Conservation (phyloP, 2,797 vertebrate genomes). For the Basileuterus tristriatus region DNA sequence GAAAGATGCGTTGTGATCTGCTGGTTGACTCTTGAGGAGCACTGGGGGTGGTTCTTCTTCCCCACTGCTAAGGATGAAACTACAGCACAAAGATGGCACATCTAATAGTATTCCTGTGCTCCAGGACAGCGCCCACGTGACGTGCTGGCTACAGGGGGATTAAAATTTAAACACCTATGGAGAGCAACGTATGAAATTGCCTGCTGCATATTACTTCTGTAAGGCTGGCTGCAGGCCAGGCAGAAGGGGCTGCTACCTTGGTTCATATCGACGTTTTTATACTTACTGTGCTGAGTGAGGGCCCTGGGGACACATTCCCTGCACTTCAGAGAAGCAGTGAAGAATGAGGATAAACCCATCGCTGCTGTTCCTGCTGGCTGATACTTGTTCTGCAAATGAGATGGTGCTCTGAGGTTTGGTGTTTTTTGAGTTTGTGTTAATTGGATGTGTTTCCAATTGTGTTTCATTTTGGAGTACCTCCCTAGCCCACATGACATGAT, state of each 20-base stretch:
- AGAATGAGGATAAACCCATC: not conserved
- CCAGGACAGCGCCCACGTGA: not conserved
- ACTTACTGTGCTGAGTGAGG: constrained; percentile 19
- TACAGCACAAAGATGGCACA: not conserved
- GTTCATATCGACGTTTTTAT: not conserved
- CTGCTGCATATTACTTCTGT: not conserved
- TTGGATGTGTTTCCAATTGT: not conserved
- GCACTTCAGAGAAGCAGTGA: constrained; percentile 26
- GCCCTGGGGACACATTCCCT: constrained; percentile 19
- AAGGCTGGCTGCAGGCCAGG: not conserved
- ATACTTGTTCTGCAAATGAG: constrained; percentile 23
- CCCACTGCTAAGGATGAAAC: not conserved
- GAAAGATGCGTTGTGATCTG: not conserved
- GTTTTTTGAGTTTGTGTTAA: not conserved
- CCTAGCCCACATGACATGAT: not conserved
- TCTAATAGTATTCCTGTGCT: not conserved
- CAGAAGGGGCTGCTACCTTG: not conserved
- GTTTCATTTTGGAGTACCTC: not conserved
- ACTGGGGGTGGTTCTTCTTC: not conserved
- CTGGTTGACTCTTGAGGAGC: not conserved
- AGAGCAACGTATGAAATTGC: not conserved
- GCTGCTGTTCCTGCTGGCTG: not conserved
- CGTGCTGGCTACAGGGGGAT: not conserved
- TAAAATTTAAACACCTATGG: not conserved
- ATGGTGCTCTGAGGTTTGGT: not conserved